These are phyloP conservation scores for Protonemura montana DNA, from an alignment of 2,888 invertebrate genomes.

Conservation along the genomic window DNA sequence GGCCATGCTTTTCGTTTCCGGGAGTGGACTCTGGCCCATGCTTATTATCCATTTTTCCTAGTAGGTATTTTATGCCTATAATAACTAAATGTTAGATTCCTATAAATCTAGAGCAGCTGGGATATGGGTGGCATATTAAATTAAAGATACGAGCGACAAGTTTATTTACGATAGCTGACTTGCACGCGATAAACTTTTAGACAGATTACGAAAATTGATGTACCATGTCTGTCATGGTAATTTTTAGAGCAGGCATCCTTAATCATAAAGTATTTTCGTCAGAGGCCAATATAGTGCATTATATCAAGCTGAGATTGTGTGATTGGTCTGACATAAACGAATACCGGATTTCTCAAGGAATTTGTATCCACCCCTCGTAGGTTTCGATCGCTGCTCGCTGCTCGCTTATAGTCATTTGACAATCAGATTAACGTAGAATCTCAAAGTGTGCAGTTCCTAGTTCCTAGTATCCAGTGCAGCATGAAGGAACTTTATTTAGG, in stretches of 20 bases:
- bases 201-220: constrained; percentile 24
- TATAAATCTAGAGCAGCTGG: background rate
- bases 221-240: background rate
- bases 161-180: constrained; percentile 15
- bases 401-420: background rate
- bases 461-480: too few relatives aligned
- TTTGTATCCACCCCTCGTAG: background rate
- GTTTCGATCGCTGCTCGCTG: background rate
- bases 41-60: background rate
- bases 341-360: background rate
- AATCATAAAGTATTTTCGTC: constrained; percentile 12
- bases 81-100: background rate
- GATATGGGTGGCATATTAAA: background rate
- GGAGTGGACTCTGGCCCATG: background rate
- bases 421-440: background rate
- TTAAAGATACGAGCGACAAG: constrained; percentile 17
- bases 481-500: too few relatives aligned
- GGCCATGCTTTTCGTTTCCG: too few relatives aligned
- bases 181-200: constrained; percentile 29
- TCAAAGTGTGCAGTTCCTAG: too few relatives aligned
- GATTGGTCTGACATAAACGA: constrained; percentile 12
- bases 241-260: background rate
- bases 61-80: background rate
- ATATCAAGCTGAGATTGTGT: background rate
- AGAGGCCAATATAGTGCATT: background rate